These are phyloP conservation scores for Patella pellucida DNA, from an alignment of 2,888 invertebrate genomes.

Conservation along the genomic window DNA sequence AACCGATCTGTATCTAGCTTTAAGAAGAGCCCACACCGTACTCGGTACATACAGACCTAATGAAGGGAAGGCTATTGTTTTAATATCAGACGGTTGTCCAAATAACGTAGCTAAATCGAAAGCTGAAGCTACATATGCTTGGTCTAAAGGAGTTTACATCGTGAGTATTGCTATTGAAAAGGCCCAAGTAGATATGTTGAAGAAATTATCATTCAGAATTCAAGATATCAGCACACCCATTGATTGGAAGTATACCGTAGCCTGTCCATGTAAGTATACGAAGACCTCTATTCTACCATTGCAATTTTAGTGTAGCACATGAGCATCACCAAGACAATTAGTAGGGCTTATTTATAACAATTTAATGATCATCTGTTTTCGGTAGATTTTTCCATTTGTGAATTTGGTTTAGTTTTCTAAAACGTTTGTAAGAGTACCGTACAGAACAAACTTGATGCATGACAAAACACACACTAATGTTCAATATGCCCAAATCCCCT, in stretches of 20 bases:
- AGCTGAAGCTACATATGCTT: slow-evolving; percentile 7
- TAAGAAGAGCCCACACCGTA: neutral
- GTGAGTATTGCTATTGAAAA: slow-evolving; percentile 17
- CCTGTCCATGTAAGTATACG: slow-evolving; percentile 17
- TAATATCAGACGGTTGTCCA: slow-evolving; percentile 22
- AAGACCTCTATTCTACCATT: too few relatives aligned
- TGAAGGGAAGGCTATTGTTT: slow-evolving; percentile 20
- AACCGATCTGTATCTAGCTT: slow-evolving; percentile 18
- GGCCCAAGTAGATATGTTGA: slow-evolving; percentile 8
- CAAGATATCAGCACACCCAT: slow-evolving; percentile 15
- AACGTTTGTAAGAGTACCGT: too few relatives aligned
- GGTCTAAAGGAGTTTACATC: slow-evolving; percentile 16
- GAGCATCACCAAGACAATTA: too few relatives aligned
- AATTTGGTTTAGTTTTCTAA: too few relatives aligned
- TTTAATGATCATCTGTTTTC: too few relatives aligned
- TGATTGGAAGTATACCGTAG: slow-evolving; percentile 20
- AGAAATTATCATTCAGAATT: slow-evolving; percentile 15
- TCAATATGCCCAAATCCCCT: too few relatives aligned
- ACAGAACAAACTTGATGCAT: too few relatives aligned
- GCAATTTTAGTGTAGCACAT: too few relatives aligned
- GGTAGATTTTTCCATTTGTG: too few relatives aligned
- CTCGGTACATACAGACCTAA: slow-evolving; percentile 8
- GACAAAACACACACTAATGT: too few relatives aligned
- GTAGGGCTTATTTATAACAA: too few relatives aligned
- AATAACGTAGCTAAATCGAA: slow-evolving; percentile 12